Evolutionary conservation across 2,888 invertebrate genomes (phyloP), one percentile per base, ranked within the genome.

Genomic region (Harpalus rubripes): DNA sequence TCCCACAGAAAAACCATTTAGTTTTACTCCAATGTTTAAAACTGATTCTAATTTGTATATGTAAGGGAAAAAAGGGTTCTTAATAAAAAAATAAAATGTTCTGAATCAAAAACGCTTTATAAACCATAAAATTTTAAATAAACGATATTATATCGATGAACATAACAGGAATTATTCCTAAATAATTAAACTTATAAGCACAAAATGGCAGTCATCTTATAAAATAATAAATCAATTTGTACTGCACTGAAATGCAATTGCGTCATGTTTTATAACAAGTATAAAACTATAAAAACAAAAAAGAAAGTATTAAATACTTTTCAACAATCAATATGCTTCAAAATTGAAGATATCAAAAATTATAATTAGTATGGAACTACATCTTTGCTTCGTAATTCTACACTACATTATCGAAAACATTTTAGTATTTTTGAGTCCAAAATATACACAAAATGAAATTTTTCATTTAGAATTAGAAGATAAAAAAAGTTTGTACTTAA

Each of bases 11-110:
- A 86, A 85, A 18, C 16, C 58, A 15, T 88, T 86, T 85, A 85
- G 79, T 81, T 86, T 87, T 65, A 76, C 86, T 85, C 58, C 82
- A 7, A 15, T 56, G 15, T 83, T 76, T 86, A 86, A 85, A 26
- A 86, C 22, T 86, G 87, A 65, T 74, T 79, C 87, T 86, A 89
- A 89, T 87, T 87, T 89, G 78, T 89, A 89, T 81, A 88, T 88
- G 87, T 39, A 32, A n/a, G 10, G 68, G 68, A 68, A 68, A 12
- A 39, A n/a, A 8, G 26, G 68, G 63, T 76, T 65, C 6, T 39
- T n/a, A n/a, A n/a, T 7, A 61, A 26, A 39, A 15, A 15, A 68
- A 39, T 39, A 22, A 63, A 63, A 26, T 26, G 3, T 63, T 12
- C 8, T 63, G 68, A 7, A 32, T 68, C 7, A 68, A 68, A 39